phyloP scores from a whole-genome alignment of 2,113 vertebrate genomes.

The Neogale vison region DNA sequence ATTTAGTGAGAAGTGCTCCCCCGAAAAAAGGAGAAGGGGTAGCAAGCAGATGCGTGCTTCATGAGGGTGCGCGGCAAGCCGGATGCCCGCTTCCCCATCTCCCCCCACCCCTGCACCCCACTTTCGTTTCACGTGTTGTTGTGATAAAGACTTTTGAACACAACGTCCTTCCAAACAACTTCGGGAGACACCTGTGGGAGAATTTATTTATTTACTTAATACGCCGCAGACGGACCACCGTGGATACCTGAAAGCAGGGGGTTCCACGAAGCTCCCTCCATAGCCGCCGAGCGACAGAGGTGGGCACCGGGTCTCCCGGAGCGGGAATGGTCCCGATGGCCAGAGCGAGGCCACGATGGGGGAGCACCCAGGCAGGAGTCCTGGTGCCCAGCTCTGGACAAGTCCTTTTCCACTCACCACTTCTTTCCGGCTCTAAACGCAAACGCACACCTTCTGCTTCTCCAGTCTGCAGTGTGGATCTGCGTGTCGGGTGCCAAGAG shows the following conservation, averaged over 20 bases:
- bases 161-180: neutral
- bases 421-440: neutral
- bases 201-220: neutral
- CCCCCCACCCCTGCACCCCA: neutral
- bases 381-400: neutral
- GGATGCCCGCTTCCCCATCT: accelerated
- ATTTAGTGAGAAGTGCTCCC: neutral
- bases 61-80: neutral
- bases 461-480: neutral
- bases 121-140: neutral
- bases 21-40: neutral
- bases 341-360: neutral
- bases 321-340: accelerated
- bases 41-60: neutral
- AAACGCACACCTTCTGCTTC: neutral
- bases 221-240: neutral
- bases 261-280: neutral
- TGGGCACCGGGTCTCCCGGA: neutral
- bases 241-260: accelerated
- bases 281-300: neutral
- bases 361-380: neutral
- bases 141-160: neutral
- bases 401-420: neutral
- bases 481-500: neutral
- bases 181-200: neutral